Evolutionary conservation across 2,113 vertebrate genomes (phyloP).

Genomic region (Prionailurus bengalensis): DNA sequence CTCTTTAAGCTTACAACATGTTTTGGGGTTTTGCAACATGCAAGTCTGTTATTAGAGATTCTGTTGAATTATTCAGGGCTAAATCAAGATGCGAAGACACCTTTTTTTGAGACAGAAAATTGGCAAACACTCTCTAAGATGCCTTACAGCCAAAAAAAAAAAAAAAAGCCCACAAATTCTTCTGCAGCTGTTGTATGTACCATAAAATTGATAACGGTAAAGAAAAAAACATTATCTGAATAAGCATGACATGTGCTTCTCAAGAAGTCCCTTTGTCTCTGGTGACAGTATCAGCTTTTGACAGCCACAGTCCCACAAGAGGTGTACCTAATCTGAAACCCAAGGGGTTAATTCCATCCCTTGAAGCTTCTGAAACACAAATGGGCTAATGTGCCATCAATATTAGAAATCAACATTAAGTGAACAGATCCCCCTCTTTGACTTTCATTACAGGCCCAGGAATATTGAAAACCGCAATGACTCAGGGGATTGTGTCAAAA

Average conservation of each 20-base stretch:
- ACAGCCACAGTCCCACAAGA: not conserved
- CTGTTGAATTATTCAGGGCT: conserved; percentile 92
- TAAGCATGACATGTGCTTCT: conserved; percentile 63
- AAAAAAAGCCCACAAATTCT: conserved; percentile 63
- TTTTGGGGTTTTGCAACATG: conserved; percentile 78
- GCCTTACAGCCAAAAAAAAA: conserved; percentile 85
- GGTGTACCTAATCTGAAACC: not conserved
- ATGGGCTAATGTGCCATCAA: conserved; percentile 50
- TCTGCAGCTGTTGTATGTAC: conserved; percentile 86
- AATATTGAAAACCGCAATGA: conserved; percentile 76
- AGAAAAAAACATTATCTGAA: conserved; percentile 81
- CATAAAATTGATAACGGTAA: conserved; percentile 77
- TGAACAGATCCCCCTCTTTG: conserved; percentile 61
- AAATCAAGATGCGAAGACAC: conserved; percentile 90
- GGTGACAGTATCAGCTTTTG: conserved; percentile 13
- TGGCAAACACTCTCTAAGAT: conserved; percentile 86
- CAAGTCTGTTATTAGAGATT: conserved; percentile 87
- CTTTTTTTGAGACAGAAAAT: conserved; percentile 89
- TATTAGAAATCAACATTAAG: conserved; percentile 75
- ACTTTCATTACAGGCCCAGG: conserved; percentile 69
- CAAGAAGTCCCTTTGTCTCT: conserved; percentile 69
- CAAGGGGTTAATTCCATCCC: conserved; percentile 65
- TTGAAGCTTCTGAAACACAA: conserved; percentile 56
- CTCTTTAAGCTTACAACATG: conserved; percentile 81
- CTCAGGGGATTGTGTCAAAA: conserved; percentile 75